Conservation (phyloP, 2,113 vertebrate species). For the Elanoides forficatus region DNA sequence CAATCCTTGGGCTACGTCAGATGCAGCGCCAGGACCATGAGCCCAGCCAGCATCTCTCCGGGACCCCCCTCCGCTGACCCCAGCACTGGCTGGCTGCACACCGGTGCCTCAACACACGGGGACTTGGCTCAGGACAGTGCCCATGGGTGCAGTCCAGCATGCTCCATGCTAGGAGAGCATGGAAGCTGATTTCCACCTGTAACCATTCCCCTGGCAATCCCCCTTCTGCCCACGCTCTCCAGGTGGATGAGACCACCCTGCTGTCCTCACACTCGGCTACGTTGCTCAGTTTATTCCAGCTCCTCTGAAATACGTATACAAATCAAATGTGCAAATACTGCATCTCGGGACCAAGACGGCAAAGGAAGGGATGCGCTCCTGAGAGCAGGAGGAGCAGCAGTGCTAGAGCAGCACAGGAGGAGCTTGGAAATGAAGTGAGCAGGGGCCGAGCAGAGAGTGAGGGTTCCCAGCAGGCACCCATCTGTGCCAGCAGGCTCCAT, state of each 20-base stretch:
- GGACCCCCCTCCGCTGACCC: not conserved
- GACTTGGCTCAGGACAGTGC: not conserved
- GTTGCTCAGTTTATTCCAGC: slow-evolving; percentile 34
- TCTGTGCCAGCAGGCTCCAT: not conserved
- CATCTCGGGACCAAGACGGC: not conserved
- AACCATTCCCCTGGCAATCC: not conserved
- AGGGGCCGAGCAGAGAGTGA: not conserved
- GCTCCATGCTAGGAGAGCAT: not conserved
- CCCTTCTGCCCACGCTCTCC: not conserved
- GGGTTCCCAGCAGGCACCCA: not conserved
- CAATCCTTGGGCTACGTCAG: not conserved
- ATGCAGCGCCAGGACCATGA: not conserved
- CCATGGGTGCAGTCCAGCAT: not conserved
- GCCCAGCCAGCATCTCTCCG: not conserved
- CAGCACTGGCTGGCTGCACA: not conserved
- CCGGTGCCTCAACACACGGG: not conserved
- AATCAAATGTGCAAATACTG: slow-evolving; percentile 67
- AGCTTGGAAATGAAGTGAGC: slow-evolving; percentile 20
- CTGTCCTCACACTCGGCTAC: not conserved
- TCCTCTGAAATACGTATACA: slow-evolving; percentile 14
- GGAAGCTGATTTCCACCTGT: not conserved
- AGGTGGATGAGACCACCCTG: not conserved
- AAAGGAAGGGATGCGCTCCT: not conserved
- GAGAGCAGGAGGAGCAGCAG: slow-evolving; percentile 40
- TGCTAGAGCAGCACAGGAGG: not conserved